Conservation (phyloP, 2,113 vertebrate genomes). For the Caranx melampygus region DNA sequence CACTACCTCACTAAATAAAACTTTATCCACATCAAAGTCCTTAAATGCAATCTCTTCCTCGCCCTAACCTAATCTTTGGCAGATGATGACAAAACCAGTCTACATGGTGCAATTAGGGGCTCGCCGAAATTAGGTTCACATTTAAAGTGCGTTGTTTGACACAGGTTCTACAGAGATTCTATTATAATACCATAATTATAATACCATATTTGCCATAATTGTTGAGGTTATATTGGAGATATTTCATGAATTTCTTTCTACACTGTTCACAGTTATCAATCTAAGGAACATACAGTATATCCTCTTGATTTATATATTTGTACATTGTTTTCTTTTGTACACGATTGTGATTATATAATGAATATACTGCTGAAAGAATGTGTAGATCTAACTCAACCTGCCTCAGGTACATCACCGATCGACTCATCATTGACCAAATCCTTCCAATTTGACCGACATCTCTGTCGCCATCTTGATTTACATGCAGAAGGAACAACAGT, state of each 20-base stretch:
- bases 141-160: constrained; percentile 82
- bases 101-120: constrained; percentile 57
- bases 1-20: constrained; percentile 28
- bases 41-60: constrained; percentile 15
- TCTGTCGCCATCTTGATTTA: constrained; percentile 32
- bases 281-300: constrained; percentile 67
- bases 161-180: constrained; percentile 69
- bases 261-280: constrained; percentile 64
- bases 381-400: constrained; percentile 25
- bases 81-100: constrained; percentile 70
- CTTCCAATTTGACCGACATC: constrained; percentile 7
- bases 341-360: constrained; percentile 62
- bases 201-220: constrained; percentile 53
- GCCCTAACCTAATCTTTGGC: constrained; percentile 77
- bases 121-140: constrained; percentile 61
- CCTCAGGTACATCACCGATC: constrained; percentile 16
- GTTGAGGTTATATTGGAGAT: constrained; percentile 53
- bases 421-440: background rate
- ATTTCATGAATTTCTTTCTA: constrained; percentile 56
- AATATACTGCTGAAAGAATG: constrained; percentile 51
- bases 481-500: constrained; percentile 49
- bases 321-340: constrained; percentile 65
- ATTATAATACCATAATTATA: constrained; percentile 61
- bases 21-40: constrained; percentile 33
- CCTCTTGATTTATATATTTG: constrained; percentile 52